Percentiles rank a stretch among this genome's conserved stretches.
These are phyloP conservation scores for Thumatha senex DNA, from an alignment of 2,888 invertebrate species.

Conservation along the genomic window DNA sequence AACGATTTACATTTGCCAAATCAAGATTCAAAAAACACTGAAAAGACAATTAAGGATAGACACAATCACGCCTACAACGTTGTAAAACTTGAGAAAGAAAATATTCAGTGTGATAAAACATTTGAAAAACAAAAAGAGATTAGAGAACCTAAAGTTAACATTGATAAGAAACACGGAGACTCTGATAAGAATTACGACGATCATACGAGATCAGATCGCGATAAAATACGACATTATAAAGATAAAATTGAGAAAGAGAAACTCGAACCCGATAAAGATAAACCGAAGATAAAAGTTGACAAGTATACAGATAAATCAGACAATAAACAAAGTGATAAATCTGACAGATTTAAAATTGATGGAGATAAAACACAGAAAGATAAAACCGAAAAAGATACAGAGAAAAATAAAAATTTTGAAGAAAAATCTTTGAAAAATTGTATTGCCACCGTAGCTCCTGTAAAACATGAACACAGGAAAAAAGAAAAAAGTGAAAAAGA, in stretches of 20 bases:
- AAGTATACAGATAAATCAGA: constrained; percentile 55
- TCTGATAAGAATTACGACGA: constrained; percentile 70
- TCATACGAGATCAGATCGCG: constrained; percentile 65
- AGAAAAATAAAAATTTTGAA: constrained; percentile 61
- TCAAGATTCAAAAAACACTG: constrained; percentile 50
- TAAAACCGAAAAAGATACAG: constrained; percentile 53
- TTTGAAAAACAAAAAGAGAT: constrained; percentile 62
- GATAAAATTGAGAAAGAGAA: constrained; percentile 70
- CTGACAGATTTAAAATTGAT: constrained; percentile 48
- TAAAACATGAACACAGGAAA: constrained; percentile 75
- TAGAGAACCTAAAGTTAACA: constrained; percentile 62
- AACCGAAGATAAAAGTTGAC: constrained; percentile 52
- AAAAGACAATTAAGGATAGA: constrained; percentile 58
- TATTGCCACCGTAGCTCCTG: not conserved
- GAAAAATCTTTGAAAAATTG: constrained; percentile 54
- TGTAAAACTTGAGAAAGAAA: constrained; percentile 69
- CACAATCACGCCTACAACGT: constrained; percentile 50
- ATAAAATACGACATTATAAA: constrained; percentile 61
- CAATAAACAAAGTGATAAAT: constrained; percentile 47
- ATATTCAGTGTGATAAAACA: constrained; percentile 69
- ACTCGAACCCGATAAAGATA: constrained; percentile 56
- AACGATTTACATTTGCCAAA: constrained; percentile 26
- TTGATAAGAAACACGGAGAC: constrained; percentile 49
- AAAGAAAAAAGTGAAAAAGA: constrained; percentile 73
- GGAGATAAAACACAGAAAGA: constrained; percentile 55